Percentiles rank a stretch among this genome's conserved stretches.
These are phyloP conservation scores for Leptopilina myrica DNA, from an alignment of 2,888 invertebrate genomes.

Conservation along the genomic window DNA sequence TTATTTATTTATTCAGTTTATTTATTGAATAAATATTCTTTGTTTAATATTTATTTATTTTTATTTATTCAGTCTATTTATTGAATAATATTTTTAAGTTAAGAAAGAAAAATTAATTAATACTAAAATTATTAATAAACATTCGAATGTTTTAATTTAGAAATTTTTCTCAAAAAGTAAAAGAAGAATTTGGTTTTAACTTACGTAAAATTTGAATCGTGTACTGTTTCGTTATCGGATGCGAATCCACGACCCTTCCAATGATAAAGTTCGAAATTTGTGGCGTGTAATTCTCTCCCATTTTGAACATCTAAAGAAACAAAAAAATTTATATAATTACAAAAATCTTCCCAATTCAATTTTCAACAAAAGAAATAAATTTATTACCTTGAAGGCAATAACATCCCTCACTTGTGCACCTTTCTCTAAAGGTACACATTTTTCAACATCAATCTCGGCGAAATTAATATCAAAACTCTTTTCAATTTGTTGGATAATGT, in stretches of 20 bases:
- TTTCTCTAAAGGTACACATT: conserved; percentile 42
- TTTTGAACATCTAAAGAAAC: conserved; percentile 71
- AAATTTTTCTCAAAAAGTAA: too few relatives aligned
- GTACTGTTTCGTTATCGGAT: conserved; percentile 54
- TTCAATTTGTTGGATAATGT: conserved; percentile 26
- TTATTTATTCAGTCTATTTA: too few relatives aligned
- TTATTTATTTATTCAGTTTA: too few relatives aligned
- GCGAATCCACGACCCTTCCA: conserved; percentile 65
- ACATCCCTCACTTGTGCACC: conserved; percentile 54
- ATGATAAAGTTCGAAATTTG: conserved; percentile 73
- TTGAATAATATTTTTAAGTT: too few relatives aligned
- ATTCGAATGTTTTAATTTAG: too few relatives aligned
- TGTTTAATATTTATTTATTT: too few relatives aligned
- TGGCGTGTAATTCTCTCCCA: conserved; percentile 74
- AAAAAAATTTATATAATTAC: conserved; percentile 16
- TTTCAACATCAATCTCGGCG: conserved; percentile 41
- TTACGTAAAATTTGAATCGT: conserved; percentile 64
- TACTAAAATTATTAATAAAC: too few relatives aligned
- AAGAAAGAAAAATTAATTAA: not conserved
- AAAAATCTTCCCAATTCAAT: too few relatives aligned
- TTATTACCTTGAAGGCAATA: conserved; percentile 62
- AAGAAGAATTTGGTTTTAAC: too few relatives aligned
- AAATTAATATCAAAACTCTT: conserved; percentile 27
- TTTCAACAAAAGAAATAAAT: too few relatives aligned
- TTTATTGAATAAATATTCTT: too few relatives aligned